Base-by-base conservation (phyloP, 2,888 invertebrate species). In the Ypsolopha scabrella region DNA sequence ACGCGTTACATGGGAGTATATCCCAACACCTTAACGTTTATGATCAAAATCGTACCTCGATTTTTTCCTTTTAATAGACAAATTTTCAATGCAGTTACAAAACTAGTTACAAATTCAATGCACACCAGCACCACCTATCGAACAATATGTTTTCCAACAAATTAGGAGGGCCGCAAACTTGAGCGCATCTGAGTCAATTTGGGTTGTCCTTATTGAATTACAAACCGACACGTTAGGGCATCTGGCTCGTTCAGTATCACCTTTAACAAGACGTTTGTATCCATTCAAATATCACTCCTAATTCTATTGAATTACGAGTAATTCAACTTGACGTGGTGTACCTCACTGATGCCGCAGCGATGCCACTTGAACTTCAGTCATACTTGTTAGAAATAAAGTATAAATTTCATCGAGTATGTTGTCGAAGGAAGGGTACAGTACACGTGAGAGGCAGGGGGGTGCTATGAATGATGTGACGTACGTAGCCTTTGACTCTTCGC, bases 151-250 rank as follows among this genome's bases (percentile, higher is more conserved):
- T 80, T 77, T 72, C 75, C 61, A 77, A 75, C 80, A 80, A 82
- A 81, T 81, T 80, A 77, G 73, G 67, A 62, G 64, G 60, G 59
- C 75, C 78, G 67, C 77, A 79, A 75, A 79, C 79, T 75, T 71
- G 60, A 64, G 68, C 24, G 71, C 80, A 81, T 83, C 77, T 70
- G 72, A 80, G 75, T 80, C 80, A 81, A 82, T 80, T 82, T 80
- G 70, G 80, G 76, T 69, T 72, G 74, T 71, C 80, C 77, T 83
- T 80, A 83, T 82, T 82, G 76, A 82, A 80, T 83, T 81, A 82
- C 77, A 71, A 66, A 65, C 79, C 72, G 68, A 75, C 80, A 81
- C 80, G 72, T 82, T 80, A 75, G 75, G 64, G 59, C 58, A 57
- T 58, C 55, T 57, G 64, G 57, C 61, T 65, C 61, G 60, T 67